These are phyloP conservation scores for Enteromius treurensis DNA, from an alignment of 2,797 vertebrate species.

Conservation along the genomic window DNA sequence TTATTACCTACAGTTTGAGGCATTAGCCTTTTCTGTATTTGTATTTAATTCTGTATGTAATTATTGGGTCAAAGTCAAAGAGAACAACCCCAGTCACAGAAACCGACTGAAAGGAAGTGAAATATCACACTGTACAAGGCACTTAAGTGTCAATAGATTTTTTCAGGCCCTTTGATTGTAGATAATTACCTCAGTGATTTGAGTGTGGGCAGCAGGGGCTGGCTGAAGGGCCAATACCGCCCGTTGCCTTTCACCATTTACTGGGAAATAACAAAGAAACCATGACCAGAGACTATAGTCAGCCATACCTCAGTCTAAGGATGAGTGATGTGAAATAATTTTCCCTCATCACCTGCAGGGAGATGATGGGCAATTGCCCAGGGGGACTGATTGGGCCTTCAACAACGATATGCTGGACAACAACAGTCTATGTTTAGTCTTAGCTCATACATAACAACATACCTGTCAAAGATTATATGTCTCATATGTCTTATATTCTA, in stretches of 20 bases:
- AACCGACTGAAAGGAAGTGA: constrained; percentile 48
- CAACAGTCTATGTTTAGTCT: not conserved
- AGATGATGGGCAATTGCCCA: constrained; percentile 21
- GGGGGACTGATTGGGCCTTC: constrained; percentile 21
- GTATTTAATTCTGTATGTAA: no score
- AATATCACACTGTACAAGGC: constrained; percentile 36
- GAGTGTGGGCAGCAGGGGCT: constrained; percentile 46
- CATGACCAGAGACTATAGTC: not conserved
- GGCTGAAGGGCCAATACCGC: constrained; percentile 49
- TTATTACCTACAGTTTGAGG: constrained; percentile 25
- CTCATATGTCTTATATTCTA: no score
- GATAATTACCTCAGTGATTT: constrained; percentile 67
- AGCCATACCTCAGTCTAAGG: constrained; percentile 34
- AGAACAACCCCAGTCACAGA: constrained; percentile 39
- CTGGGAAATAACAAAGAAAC: constrained; percentile 52
- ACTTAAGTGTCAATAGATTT: constrained; percentile 61
- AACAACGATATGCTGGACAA: not conserved
- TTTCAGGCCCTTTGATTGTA: constrained; percentile 61
- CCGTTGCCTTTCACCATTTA: not conserved
- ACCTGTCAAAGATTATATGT: not conserved
- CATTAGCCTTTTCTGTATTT: no score
- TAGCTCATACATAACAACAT: not conserved
- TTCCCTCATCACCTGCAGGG: constrained; percentile 46
- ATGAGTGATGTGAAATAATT: constrained; percentile 52
- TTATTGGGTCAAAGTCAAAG: constrained; percentile 63